Evolutionary conservation across 2,888 invertebrate species (phyloP).

Genomic region (Caradrina kadenii): DNA sequence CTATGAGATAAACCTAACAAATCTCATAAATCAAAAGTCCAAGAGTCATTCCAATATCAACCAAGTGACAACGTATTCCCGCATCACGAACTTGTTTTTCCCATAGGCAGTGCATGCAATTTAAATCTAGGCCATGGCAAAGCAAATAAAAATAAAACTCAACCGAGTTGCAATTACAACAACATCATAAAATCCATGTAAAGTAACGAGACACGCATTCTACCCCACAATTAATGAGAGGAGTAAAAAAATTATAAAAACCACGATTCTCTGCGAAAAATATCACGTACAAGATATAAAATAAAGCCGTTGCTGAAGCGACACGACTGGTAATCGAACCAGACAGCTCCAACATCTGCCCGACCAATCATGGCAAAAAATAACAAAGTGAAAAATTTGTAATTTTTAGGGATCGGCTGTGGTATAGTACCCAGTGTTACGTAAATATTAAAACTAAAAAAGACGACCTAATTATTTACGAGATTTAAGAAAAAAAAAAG

Average conservation of each 20-base stretch:
- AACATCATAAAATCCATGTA: conserved; percentile 61
- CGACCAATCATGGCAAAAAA: conserved; percentile 79
- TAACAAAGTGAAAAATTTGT: conserved; percentile 77
- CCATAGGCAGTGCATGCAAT: conserved; percentile 6
- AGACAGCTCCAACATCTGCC: conserved; percentile 85
- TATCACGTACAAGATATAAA: conserved; percentile 82
- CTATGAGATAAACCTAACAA: neutral
- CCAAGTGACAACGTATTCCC: neutral
- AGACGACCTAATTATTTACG: neutral
- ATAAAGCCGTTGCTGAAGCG: conserved; percentile 85
- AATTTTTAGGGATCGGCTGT: conserved; percentile 69
- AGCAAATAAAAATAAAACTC: conserved; percentile 46
- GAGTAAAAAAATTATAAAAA: conserved; percentile 69
- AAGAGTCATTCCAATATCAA: neutral
- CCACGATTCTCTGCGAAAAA: conserved; percentile 73
- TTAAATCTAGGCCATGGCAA: conserved; percentile 50
- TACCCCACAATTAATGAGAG: conserved; percentile 63
- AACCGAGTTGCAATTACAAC: conserved; percentile 60
- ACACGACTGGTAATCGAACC: conserved; percentile 84
- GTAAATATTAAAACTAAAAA: no score
- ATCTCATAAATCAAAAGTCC: neutral
- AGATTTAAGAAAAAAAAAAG: neutral
- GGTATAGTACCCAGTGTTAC: neutral
- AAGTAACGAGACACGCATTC: conserved; percentile 64
- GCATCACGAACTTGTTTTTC: conserved; percentile 8